Evolutionary conservation across 2,888 invertebrate genomes (phyloP), one percentile per base, ranked within the genome.

Genomic region (Phaonia tiefii): DNA sequence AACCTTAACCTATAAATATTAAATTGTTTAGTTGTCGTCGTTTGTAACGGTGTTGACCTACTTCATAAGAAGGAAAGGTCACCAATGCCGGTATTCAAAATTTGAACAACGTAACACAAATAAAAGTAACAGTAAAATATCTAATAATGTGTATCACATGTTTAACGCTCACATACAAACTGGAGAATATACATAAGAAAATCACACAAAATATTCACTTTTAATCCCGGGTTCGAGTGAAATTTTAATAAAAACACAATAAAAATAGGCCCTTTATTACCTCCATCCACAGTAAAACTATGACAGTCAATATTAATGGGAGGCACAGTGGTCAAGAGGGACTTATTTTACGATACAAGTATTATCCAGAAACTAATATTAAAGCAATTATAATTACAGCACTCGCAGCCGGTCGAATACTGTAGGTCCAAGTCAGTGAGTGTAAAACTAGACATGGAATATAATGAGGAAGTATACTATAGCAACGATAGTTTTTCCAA

Each of bases 1-100:
- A 78, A 79, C 82, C 82, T 82, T 82, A 75, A 76, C 79, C 79
- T 54, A 79, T 79, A 79, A 79, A 82, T 82, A 74, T 51, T 63
- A 82, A 73, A 71, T 74, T 66, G 44, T 31, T 31, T 31, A 31
- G 31, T 31, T 31, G 3, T 31, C 8, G 8, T 31, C 76, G 69
- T 60, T n/a, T n/a, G n/a, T n/a, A 66, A 56, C 54, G 65, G 58
- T 63, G 49, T 39, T 79, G 79, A 76, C 82, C 79, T 70, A 76
- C 70, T 82, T 82, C 44, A 39, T 66, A 31, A 10, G 15, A 4
- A 13, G 17, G 11, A 25, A 51, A 49, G 70, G 54, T 8, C 22
- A 25, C 17, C 49, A 70, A 70, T 73, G 82, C 58, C 42, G 75
- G 56, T 31, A 5, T 31, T 31, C 3, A 31, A 31, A 31, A 31